Evolutionary conservation across 2,888 invertebrate species (phyloP).

Genomic region (Piscicola geometra): DNA sequence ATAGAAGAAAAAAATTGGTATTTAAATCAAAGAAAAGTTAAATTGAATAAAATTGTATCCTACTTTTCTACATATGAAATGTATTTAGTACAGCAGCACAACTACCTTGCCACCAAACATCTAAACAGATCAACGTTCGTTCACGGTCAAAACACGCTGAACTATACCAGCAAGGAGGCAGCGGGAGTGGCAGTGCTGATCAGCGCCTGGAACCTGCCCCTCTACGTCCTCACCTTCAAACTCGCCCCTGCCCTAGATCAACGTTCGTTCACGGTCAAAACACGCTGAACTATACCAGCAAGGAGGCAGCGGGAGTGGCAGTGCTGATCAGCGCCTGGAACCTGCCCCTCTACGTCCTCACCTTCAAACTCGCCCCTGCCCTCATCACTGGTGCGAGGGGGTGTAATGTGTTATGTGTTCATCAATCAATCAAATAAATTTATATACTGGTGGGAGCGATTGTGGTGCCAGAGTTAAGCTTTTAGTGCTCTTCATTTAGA

Average conservation of each 20-base stretch:
- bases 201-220: conserved; percentile 55
- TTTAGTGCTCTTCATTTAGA: background rate
- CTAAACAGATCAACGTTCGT: conserved; percentile 47
- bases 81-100: no score
- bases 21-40: no score
- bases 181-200: conserved; percentile 61
- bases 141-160: conserved; percentile 51
- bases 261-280: conserved; percentile 44
- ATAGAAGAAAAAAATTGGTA: no score
- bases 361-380: conserved; percentile 61
- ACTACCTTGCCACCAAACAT: no score
- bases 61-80: no score
- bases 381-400: conserved; percentile 45
- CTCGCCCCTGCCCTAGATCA: conserved; percentile 44
- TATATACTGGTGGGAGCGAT: background rate
- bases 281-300: conserved; percentile 58
- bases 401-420: background rate
- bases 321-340: conserved; percentile 62
- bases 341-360: conserved; percentile 60
- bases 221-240: no score
- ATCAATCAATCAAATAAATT: no score
- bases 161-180: conserved; percentile 58
- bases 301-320: conserved; percentile 60
- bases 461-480: background rate
- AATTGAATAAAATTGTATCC: no score